Conservation (phyloP, 1,140 invertebrate species). For the Drosophila sechellia region DNA sequence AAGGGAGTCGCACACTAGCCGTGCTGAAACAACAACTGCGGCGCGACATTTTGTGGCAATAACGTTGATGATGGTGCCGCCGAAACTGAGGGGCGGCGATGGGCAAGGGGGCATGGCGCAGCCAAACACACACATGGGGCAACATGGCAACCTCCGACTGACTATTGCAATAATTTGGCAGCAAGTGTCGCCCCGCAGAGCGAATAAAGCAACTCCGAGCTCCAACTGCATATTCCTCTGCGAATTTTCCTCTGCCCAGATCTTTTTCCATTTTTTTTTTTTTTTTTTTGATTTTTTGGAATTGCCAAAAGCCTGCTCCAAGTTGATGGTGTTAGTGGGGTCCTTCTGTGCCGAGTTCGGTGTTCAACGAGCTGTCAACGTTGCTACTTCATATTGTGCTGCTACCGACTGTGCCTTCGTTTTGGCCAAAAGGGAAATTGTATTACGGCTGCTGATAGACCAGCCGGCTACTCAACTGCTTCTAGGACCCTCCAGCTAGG, state of each 20-base stretch:
- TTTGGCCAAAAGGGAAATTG: slow-evolving; percentile 29
- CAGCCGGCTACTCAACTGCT: slow-evolving; percentile 1
- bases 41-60: slow-evolving; percentile 77
- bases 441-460: slow-evolving; percentile 19
- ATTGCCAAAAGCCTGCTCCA: slow-evolving; percentile 29
- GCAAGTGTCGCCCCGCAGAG: slow-evolving; percentile 53
- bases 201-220: slow-evolving; percentile 26
- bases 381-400: slow-evolving; percentile 49
- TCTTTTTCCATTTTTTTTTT: not conserved
- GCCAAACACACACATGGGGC: slow-evolving; percentile 43
- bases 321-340: slow-evolving; percentile 8
- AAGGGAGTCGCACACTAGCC: slow-evolving; percentile 22
- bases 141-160: slow-evolving; percentile 50
- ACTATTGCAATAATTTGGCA: slow-evolving; percentile 71
- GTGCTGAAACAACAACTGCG: slow-evolving; percentile 48
- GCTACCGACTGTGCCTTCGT: slow-evolving; percentile 2
- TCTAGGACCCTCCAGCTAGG: not conserved
- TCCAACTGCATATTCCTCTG: slow-evolving; percentile 16
- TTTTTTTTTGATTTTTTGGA: not conserved
- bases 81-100: not conserved
- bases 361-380: slow-evolving; percentile 67
- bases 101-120: slow-evolving; percentile 4
- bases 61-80: slow-evolving; percentile 53
- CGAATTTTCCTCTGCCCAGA: slow-evolving; percentile 7
- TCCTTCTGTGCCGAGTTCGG: slow-evolving; percentile 28